Evolutionary conservation across 2,797 vertebrate genomes (phyloP), one percentile per base, ranked within the genome.

Genomic region (Sciurus carolinensis): DNA sequence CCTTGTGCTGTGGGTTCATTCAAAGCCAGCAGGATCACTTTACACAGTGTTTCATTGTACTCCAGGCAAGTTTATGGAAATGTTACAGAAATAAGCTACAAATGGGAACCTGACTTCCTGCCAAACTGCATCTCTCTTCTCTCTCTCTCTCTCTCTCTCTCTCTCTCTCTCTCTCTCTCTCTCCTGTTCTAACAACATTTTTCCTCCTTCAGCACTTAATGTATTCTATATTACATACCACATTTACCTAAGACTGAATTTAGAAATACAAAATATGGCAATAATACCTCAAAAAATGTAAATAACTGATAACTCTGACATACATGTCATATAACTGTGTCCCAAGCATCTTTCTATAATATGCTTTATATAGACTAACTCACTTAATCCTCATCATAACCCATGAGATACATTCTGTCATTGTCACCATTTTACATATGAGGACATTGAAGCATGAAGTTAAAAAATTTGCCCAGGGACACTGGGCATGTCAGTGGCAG

Each of bases 31-130:
- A 98, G 98, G 98, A 99, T 99, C 97, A 97, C 98, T 99, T 99
- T 99, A 98, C 98, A 98, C 96, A 97, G 96, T 97, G 99, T 98
- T 98, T 99, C 98, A 99, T 98, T 98, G 98, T 98, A 98, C 99
- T 99, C 98, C 91, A 95, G 99, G 99, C 99, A 99, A 98, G 98
- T 98, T 98, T 98, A 99, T 99, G 99, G 99, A 99, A 99, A 99
- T 99, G 98, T 99, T 99, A 98, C 98, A 99, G 99, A 99, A 99
- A 98, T 98, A 98, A 98, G 97, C 98, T 99, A 99, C 98, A 98
- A 99, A 98, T 98, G 98, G 98, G 98, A 98, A 99, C 98, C 97
- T 99, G 99, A 98, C 99, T 97, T 97, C 86, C 95, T 97, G 98
- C 99, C 99, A 99, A 97, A 84, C 97, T 98, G 95, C 80, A 76